These are phyloP conservation scores for Parambassis ranga DNA, from an alignment of 2,797 vertebrate genomes.

Conservation along the genomic window DNA sequence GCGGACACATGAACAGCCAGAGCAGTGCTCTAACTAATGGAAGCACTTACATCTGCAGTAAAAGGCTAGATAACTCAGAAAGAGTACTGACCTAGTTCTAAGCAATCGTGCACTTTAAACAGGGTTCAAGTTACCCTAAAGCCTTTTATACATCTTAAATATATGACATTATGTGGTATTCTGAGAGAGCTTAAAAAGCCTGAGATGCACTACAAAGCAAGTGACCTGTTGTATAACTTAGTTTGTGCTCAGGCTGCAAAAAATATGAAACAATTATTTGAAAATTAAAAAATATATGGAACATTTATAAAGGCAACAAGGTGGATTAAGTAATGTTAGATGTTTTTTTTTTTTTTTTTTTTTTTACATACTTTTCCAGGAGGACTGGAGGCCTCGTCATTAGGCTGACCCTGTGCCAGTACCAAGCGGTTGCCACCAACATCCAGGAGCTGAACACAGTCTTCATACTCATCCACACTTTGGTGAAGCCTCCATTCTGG, in stretches of 20 bases:
- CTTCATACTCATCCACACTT: constrained; percentile 90
- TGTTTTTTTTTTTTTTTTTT: too few species aligned
- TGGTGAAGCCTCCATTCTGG: constrained; percentile 84
- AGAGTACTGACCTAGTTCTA: not conserved
- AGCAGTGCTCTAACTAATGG: not conserved
- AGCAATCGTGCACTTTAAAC: constrained; percentile 13
- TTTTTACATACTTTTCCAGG: constrained; percentile 59
- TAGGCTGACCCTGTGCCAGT: constrained; percentile 85
- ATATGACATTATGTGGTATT: not conserved
- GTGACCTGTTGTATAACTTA: not conserved
- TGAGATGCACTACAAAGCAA: not conserved
- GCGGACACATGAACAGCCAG: not conserved
- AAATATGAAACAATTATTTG: too few species aligned
- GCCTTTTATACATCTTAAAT: not conserved
- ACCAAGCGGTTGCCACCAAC: constrained; percentile 85
- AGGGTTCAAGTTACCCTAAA: not conserved
- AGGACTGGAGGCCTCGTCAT: constrained; percentile 82
- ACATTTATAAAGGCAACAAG: too few species aligned
- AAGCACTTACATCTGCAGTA: not conserved
- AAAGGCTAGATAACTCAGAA: not conserved
- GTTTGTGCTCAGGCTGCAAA: not conserved
- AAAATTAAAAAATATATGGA: too few species aligned
- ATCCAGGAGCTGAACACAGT: constrained; percentile 88
- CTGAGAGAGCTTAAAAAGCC: not conserved
- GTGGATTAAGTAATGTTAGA: too few species aligned